Evolutionary conservation across 2,113 vertebrate genomes (phyloP), one percentile per base, ranked within the genome.

Genomic region (Barnardius zonarius): DNA sequence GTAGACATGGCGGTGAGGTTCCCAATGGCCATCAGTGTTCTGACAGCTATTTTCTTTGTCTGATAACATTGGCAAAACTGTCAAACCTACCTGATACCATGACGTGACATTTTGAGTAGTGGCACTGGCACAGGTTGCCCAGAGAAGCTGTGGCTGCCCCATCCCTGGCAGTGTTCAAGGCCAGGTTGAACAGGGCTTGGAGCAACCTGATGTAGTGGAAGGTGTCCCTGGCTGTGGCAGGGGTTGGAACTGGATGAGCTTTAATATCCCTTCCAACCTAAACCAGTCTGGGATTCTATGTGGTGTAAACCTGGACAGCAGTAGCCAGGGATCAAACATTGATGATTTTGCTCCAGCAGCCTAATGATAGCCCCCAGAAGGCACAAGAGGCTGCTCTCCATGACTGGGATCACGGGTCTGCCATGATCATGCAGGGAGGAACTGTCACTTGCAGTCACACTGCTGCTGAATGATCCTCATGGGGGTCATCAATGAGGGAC

Each of bases 21-120:
- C 35, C 54, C 49, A 3, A 0, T 24, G 35, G 15, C 27, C 4
- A 0, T 51, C 0, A 0, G 22, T 30, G 51, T 51, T 67, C 0
- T 5, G 24, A 6, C 35, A 30, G 9, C 17, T 31, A 1, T 41
- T 68, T 54, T 13, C 33, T 86, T 41, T 35, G 33, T 24, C 30
- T 19, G 30, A 8, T 44, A 33, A 10, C 5, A 19, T 3, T 37
- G 37, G n/a, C n/a, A 48, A 75, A 74, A 25, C 20, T 11, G 4
- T 3, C 1, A 5, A 62, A 7, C 18, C 25, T 51, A 44, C 39
- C 9, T 41, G 17, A 5, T 31, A 15, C 0, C 19, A 4, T 2
- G 11, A 13, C 0, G 0, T 11, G 55, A 13, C 13, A 35, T 25
- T 18, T 3, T 2, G 44, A 61, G 75, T 22, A 12, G 57, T 35